A percentile compares a stretch with the other conserved stretches of the same genome.
These are phyloP conservation scores for Nymphalis urticae DNA, from an alignment of 2,888 invertebrate genomes.

Conservation along the genomic window DNA sequence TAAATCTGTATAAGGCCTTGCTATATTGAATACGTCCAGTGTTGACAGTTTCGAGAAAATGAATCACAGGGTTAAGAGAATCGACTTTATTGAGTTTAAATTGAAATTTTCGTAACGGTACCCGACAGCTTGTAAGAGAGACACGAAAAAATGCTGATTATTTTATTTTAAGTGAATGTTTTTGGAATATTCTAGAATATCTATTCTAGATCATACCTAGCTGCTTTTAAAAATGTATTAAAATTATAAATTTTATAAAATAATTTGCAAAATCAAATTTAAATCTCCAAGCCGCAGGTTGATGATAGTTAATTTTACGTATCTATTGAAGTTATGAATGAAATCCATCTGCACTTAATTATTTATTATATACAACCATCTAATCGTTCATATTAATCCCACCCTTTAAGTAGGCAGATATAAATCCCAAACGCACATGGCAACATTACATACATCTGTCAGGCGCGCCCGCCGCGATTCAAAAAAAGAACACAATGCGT, in stretches of 20 bases:
- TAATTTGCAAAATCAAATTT: too few relatives aligned
- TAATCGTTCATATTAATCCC: slow-evolving; percentile 39
- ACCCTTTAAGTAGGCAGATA: slow-evolving; percentile 44
- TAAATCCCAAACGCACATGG: slow-evolving; percentile 69
- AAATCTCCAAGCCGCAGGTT: too few relatives aligned
- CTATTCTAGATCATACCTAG: too few relatives aligned
- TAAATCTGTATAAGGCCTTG: slow-evolving; percentile 29
- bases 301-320: not conserved
- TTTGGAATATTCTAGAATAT: too few relatives aligned
- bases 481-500: slow-evolving; percentile 70
- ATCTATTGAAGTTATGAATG: not conserved
- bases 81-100: slow-evolving; percentile 34
- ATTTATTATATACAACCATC: slow-evolving; percentile 31
- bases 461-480: slow-evolving; percentile 67
- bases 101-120: slow-evolving; percentile 35
- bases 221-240: too few relatives aligned
- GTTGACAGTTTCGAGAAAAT: slow-evolving; percentile 46
- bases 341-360: slow-evolving; percentile 14
- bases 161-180: not conserved
- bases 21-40: slow-evolving; percentile 34
- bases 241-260: too few relatives aligned
- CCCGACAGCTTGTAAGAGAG: slow-evolving; percentile 24
- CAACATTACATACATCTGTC: slow-evolving; percentile 77
- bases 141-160: slow-evolving; percentile 23
- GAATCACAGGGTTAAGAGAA: slow-evolving; percentile 31